Conservation (phyloP, 2,888 invertebrate species). For the Pharmacophagus antenor region DNA sequence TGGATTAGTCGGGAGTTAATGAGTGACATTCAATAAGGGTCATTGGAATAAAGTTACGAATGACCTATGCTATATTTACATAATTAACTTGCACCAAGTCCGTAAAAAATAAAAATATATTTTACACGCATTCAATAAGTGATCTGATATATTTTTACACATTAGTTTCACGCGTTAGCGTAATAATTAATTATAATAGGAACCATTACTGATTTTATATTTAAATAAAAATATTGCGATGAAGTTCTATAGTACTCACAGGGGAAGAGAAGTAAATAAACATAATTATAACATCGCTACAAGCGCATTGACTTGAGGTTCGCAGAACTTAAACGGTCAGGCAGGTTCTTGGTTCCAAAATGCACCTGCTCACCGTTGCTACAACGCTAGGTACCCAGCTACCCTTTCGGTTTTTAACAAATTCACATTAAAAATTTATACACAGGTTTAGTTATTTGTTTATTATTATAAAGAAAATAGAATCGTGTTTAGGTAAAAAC, state of each 20-base stretch:
- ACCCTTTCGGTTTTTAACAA: neutral
- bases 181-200: no score
- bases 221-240: conserved; percentile 9
- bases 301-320: conserved; percentile 38
- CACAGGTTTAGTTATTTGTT: no score
- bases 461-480: no score
- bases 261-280: conserved; percentile 8
- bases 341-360: conserved; percentile 41
- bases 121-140: conserved; percentile 16
- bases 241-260: conserved; percentile 14
- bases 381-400: neutral
- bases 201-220: no score
- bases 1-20: conserved; percentile 21
- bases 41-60: conserved; percentile 55
- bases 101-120: conserved; percentile 31
- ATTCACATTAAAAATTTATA: no score
- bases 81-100: conserved; percentile 50
- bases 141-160: conserved; percentile 11
- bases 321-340: conserved; percentile 40
- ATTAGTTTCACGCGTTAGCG: neutral
- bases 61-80: conserved; percentile 68
- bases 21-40: conserved; percentile 46
- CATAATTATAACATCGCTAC: conserved; percentile 23
- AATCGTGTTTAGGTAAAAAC: no score
- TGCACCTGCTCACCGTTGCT: conserved; percentile 51